These are phyloP conservation scores for Osmerus mordax DNA, from an alignment of 2,113 vertebrate species.

Conservation along the genomic window DNA sequence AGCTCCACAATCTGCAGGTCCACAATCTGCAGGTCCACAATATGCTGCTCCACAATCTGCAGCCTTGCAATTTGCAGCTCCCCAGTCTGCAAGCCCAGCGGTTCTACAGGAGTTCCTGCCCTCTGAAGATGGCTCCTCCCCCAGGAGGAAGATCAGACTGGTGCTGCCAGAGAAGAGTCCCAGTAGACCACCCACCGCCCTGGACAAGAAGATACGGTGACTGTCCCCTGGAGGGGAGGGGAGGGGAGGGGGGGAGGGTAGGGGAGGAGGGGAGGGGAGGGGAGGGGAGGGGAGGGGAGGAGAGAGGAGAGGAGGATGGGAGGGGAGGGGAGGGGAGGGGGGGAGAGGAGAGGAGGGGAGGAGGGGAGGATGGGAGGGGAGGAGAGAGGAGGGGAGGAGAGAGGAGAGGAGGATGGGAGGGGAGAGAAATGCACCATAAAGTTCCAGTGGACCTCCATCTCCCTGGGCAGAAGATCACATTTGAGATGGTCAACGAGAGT, in stretches of 20 bases:
- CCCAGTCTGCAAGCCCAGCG: conserved; percentile 23
- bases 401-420: neutral
- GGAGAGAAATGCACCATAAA: neutral
- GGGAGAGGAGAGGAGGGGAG: neutral
- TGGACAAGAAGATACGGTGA: conserved; percentile 72
- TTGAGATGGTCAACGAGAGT: too few relatives aligned
- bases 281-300: too few relatives aligned
- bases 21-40: too few relatives aligned
- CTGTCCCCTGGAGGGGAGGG: neutral
- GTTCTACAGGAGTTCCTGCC: conserved; percentile 64
- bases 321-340: neutral
- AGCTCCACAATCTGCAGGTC: too few relatives aligned
- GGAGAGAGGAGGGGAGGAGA: neutral
- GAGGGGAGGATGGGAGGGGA: neutral
- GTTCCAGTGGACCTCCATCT: too few relatives aligned
- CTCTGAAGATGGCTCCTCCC: conserved; percentile 59
- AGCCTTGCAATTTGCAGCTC: neutral
- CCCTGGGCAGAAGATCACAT: too few relatives aligned
- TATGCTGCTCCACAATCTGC: too few relatives aligned
- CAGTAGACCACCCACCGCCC: conserved; percentile 49
- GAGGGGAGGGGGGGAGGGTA: neutral
- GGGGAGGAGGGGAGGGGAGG: neutral
- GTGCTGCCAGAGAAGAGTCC: conserved; percentile 68
- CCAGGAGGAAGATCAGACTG: conserved; percentile 66
- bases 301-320: too few relatives aligned